Evolutionary conservation across 2,888 invertebrate species (phyloP).

Genomic region (Odontocerum albicorne): DNA sequence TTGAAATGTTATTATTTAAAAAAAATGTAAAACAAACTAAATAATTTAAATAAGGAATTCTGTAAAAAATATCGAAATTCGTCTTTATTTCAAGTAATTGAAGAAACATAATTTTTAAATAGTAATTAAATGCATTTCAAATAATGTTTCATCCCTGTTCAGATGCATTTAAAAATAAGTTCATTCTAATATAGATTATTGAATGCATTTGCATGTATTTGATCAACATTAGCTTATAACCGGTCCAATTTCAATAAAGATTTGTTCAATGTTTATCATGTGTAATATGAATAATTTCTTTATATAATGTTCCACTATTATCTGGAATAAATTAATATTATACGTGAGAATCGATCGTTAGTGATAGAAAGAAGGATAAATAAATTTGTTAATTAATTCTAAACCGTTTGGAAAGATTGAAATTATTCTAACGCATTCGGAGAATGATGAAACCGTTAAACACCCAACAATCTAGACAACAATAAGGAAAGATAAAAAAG

Average conservation of each 20-base stretch:
- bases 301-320: neutral
- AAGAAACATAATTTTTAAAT: no score
- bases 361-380: neutral
- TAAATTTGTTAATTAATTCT: constrained; percentile 20
- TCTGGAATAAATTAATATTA: constrained; percentile 20
- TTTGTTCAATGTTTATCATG: constrained; percentile 10
- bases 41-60: no score
- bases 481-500: constrained; percentile 30
- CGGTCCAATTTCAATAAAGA: constrained; percentile 20
- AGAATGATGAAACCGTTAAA: constrained; percentile 34
- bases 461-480: constrained; percentile 34
- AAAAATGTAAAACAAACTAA: no score
- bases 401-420: constrained; percentile 12
- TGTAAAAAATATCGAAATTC: no score
- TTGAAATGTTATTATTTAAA: no score
- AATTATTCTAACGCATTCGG: constrained; percentile 6
- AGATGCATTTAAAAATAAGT: no score
- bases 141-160: no score
- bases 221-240: constrained; percentile 12
- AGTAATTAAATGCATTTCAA: no score
- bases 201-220: constrained; percentile 19
- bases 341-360: constrained; percentile 19
- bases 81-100: no score
- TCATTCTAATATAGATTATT: constrained; percentile 11
- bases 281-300: constrained; percentile 10